Base-by-base conservation (phyloP, 2,113 vertebrate genomes). In the Onychorhynchus coronatus region DNA sequence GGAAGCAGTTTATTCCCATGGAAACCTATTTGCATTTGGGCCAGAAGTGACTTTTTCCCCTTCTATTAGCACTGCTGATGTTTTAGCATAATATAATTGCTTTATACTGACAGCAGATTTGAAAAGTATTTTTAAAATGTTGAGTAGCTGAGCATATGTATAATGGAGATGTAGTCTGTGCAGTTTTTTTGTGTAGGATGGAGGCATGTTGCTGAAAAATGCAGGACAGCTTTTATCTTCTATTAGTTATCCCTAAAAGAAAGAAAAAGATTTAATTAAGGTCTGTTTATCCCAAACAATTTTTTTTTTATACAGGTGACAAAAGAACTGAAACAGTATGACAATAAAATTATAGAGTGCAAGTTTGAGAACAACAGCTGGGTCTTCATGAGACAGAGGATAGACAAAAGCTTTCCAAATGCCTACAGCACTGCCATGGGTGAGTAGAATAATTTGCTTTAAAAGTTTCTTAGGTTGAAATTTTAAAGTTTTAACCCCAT, bases 311-410 rank as follows among this genome's bases (percentile, higher is more conserved):
- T 94, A 56, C 98, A 99, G 99, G 99, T 99, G 89, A 99, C 99
- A 78, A 99, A 99, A 97, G 99, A 99, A 44, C 98, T 99, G 97
- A 99, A 98, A 91, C 98, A 98, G 87, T 99, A 99, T 5, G 99
- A 99, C 98, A 99, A 99, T 98, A 99, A 99, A 98, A 99, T 99
- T 97, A 99, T 99, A 96, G 99, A 99, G 98, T 99, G 99, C 98
- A 99, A 98, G 94, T 99, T 99, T 90, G 98, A 98, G 96, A 99
- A 99, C 97, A 99, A 99, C 98, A 98, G 97, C 97, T 99, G 99
- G 99, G 99, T 99, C 95, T 99, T 99, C 97, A 99, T 99, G 99
- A 98, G 99, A 96, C 99, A 99, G 98, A 98, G 99, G 95, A 82
- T 99, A 97, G 99, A 99, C 98, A 99, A 99, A 98, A 99, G 99